Evolutionary conservation across 2,888 invertebrate genomes (phyloP).

Genomic region (Petrolisthes cinctipes): DNA sequence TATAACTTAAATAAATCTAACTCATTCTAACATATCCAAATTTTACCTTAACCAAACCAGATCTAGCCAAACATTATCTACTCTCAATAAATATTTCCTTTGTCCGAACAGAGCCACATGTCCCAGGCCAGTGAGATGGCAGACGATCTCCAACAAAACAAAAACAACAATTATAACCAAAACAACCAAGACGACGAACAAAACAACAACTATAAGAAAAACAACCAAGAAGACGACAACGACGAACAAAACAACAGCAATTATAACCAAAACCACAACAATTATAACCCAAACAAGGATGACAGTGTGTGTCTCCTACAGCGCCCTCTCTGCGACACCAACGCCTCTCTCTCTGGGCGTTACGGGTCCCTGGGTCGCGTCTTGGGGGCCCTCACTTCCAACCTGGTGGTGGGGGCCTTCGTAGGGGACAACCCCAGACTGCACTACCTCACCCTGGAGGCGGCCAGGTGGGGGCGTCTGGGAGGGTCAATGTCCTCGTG

Average conservation of each 20-base stretch:
- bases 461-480: conserved; percentile 30
- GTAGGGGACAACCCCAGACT: conserved; percentile 12
- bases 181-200: too few species aligned
- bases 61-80: too few species aligned
- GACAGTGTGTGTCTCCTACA: conserved; percentile 5
- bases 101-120: too few species aligned
- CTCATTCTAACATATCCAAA: too few species aligned
- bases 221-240: not conserved
- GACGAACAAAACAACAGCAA: not conserved
- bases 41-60: too few species aligned
- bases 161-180: too few species aligned
- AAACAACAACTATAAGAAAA: not conserved
- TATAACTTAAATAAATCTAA: too few species aligned
- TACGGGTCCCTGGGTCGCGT: conserved; percentile 48
- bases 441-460: conserved; percentile 29
- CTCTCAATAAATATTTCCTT: too few species aligned
- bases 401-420: conserved; percentile 41
- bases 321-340: conserved; percentile 42
- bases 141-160: too few species aligned
- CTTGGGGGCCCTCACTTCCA: conserved; percentile 41
- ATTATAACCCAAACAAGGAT: not conserved
- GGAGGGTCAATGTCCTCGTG: not conserved
- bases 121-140: too few species aligned
- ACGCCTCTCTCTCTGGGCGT: conserved; percentile 30
- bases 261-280: too few species aligned